Conservation (phyloP, 1,140 invertebrate genomes). For the Drosophila nigromelanica region DNA sequence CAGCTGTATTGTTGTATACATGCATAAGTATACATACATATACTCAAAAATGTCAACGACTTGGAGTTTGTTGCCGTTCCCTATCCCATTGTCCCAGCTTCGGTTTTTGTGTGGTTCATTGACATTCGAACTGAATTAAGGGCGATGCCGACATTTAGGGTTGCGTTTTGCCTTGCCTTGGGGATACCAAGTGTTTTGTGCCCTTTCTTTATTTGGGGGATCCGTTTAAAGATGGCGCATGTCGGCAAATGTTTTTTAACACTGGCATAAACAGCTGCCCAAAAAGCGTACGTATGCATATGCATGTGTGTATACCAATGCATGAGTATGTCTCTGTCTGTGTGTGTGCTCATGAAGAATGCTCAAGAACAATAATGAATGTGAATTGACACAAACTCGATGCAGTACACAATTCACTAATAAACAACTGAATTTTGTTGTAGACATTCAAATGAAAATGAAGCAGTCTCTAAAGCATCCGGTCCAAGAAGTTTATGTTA, state of each 20-base stretch:
- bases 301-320: too few relatives aligned
- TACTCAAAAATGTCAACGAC: constrained; percentile 70
- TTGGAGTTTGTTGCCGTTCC: constrained; percentile 32
- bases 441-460: not conserved
- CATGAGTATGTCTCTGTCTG: too few relatives aligned
- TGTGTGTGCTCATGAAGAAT: too few relatives aligned
- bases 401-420: not conserved
- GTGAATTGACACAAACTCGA: too few relatives aligned
- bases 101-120: constrained; percentile 30
- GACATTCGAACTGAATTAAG: constrained; percentile 37
- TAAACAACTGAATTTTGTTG: not conserved
- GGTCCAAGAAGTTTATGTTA: not conserved
- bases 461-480: not conserved
- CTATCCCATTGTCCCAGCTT: constrained; percentile 25
- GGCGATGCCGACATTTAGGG: constrained; percentile 31
- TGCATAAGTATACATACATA: too few relatives aligned
- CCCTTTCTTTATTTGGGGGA: not conserved
- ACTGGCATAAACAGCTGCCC: not conserved
- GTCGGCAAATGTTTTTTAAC: constrained; percentile 11
- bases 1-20: constrained; percentile 40
- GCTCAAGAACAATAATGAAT: too few relatives aligned
- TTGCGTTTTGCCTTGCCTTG: constrained; percentile 29
- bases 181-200: constrained; percentile 15
- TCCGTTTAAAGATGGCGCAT: constrained; percentile 15
- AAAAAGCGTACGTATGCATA: too few relatives aligned